Base-by-base conservation (phyloP, 2,888 invertebrate species). In the Mesorhabditis belari region DNA sequence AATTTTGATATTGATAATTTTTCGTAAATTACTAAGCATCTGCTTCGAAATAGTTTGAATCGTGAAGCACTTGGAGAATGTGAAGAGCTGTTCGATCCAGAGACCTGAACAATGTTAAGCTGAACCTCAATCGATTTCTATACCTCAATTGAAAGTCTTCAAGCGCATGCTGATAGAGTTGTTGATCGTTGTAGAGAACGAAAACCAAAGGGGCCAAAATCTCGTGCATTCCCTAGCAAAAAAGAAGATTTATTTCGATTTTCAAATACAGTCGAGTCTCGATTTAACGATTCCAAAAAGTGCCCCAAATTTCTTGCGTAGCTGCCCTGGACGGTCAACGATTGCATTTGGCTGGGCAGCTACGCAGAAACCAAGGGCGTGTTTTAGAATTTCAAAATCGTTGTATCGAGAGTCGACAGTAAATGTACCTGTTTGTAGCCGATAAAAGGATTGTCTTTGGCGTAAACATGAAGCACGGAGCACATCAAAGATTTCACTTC, bases 171-270 rank as follows among this genome's bases (percentile, higher is more conserved):
- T 86, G 82, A 73, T 87, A 85, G 4, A 87, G 86, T 78, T 87
- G 87, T 69, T 89, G 88, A 81, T 91, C 91, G 66, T 87, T 86
- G 76, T 88, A 87, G 24, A 90, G 83, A 12, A 90, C 89, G 79
- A 88, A 89, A 27, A 91, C 83, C 55, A 90, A 82, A 0, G 90
- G 90, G 1, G 90, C 91, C 57, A 91, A 82, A 55, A 91, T 86
- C 82, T 91, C 91, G 82, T 91, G 91, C 90, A 91, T 91, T 24
- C 91, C 90, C 85, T 86, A 81, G 23, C 72, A 59, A 5, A 49
- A n/a, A n/a, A n/a, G n/a, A n/a, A n/a, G n/a, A n/a, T n/a, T n/a
- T n/a, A n/a, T n/a, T n/a, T n/a, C n/a, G n/a, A n/a, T n/a, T n/a
- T n/a, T n/a, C n/a, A n/a, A n/a, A n/a, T n/a, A n/a, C n/a, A n/a